Evolutionary conservation across 2,888 invertebrate species (phyloP).

Genomic region (Punctoribates punctum): DNA sequence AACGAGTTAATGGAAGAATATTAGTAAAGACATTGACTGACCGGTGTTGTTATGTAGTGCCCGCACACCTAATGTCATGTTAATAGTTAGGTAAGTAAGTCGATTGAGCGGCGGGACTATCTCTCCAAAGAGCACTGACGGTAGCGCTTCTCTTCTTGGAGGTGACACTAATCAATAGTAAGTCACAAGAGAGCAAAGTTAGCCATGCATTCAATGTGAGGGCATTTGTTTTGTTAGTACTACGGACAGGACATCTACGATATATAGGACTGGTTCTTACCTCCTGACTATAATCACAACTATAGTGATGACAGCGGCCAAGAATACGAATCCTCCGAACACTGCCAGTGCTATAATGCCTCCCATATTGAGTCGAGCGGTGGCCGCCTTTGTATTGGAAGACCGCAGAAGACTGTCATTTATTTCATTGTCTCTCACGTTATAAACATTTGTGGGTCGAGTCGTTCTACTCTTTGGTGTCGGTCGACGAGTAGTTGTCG

Average conservation of each 20-base stretch:
- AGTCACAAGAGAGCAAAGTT: slow-evolving; percentile 21
- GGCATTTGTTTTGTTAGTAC: background rate
- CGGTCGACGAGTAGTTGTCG: slow-evolving; percentile 48
- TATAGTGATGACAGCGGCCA: slow-evolving; percentile 82
- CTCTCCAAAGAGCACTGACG: slow-evolving; percentile 42
- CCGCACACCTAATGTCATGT: slow-evolving; percentile 28
- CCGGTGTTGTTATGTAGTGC: slow-evolving; percentile 13
- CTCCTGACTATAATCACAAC: slow-evolving; percentile 81
- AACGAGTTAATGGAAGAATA: background rate
- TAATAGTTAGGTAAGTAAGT: slow-evolving; percentile 39
- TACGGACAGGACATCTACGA: background rate
- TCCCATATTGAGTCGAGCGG: slow-evolving; percentile 53
- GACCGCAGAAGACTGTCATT: slow-evolving; percentile 8
- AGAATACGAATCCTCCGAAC: slow-evolving; percentile 83
- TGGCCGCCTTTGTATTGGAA: slow-evolving; percentile 3
- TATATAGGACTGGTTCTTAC: slow-evolving; percentile 58
- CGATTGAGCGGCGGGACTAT: slow-evolving; percentile 39
- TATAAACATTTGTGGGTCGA: slow-evolving; percentile 24
- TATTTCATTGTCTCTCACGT: slow-evolving; percentile 41
- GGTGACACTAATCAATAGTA: slow-evolving; percentile 23
- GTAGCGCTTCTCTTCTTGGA: slow-evolving; percentile 42
- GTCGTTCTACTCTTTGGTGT: slow-evolving; percentile 47
- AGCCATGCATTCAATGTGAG: slow-evolving; percentile 28
- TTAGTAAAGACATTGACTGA: slow-evolving; percentile 4
- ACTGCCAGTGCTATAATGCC: slow-evolving; percentile 83